Evolutionary conservation across 2,888 invertebrate species (phyloP).

Genomic region (Oxyteleia sp.): DNA sequence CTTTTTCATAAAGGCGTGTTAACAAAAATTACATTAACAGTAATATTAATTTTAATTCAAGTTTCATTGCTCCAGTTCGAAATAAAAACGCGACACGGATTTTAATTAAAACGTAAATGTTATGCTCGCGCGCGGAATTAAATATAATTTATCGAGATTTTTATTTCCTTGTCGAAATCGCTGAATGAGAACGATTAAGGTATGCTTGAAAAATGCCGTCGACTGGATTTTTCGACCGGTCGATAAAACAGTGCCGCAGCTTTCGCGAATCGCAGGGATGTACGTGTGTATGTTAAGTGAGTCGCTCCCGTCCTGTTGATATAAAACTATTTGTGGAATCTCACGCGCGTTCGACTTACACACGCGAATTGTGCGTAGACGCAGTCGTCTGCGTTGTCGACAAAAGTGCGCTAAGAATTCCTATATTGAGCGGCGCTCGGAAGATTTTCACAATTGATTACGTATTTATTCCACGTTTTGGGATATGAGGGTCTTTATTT

Average conservation of each 20-base stretch:
- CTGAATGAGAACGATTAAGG: no score
- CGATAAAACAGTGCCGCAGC: neutral
- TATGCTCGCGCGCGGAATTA: no score
- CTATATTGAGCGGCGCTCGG: slow-evolving; percentile 78
- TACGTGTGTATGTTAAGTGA: slow-evolving; percentile 53
- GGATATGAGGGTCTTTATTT: slow-evolving; percentile 55
- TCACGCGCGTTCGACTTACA: slow-evolving; percentile 14
- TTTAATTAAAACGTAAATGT: no score
- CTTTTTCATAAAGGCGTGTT: no score
- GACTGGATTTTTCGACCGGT: no score
- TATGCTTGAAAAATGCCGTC: no score
- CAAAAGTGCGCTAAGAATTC: slow-evolving; percentile 82
- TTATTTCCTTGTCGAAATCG: no score
- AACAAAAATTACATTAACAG: no score
- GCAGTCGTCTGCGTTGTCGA: slow-evolving; percentile 71
- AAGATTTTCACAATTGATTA: slow-evolving; percentile 79
- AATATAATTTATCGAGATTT: no score
- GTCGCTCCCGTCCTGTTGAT: slow-evolving; percentile 45
- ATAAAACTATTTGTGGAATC: slow-evolving; percentile 66
- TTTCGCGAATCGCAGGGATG: slow-evolving; percentile 1
- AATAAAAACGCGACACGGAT: no score
- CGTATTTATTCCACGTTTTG: slow-evolving; percentile 76
- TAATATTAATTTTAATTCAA: no score
- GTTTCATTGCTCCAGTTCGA: no score
- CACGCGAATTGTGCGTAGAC: slow-evolving; percentile 63